A percentile compares a stretch with the other conserved stretches of the same genome.
These are phyloP conservation scores for Ophonus ardosiacus DNA, from an alignment of 2,888 invertebrate genomes.

Conservation along the genomic window DNA sequence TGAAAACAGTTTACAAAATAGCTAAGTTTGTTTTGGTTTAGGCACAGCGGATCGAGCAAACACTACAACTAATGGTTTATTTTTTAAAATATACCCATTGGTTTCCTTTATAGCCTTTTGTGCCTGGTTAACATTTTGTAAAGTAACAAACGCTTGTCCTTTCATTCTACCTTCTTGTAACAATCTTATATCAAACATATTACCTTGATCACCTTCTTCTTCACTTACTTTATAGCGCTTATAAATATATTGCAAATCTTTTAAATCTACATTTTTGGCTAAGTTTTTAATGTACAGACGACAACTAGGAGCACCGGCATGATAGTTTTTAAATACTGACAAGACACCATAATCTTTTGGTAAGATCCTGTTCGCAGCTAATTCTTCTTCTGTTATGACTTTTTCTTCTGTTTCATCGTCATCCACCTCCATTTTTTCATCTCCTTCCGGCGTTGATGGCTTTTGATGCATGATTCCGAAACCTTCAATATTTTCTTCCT, in stretches of 20 bases:
- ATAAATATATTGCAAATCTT: slow-evolving; percentile 87
- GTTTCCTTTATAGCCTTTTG: slow-evolving; percentile 88
- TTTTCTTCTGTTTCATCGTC: slow-evolving; percentile 69
- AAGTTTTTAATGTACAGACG: slow-evolving; percentile 96
- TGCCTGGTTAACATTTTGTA: slow-evolving; percentile 84
- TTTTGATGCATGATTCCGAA: slow-evolving; percentile 71
- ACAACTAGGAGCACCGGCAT: slow-evolving; percentile 87
- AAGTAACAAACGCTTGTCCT: slow-evolving; percentile 95
- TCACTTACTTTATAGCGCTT: slow-evolving; percentile 78
- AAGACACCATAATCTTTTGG: slow-evolving; percentile 84
- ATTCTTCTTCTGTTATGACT: slow-evolving; percentile 81
- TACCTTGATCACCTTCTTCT: slow-evolving; percentile 73
- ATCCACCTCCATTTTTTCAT: slow-evolving; percentile 69
- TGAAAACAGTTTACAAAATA: slow-evolving; percentile 19
- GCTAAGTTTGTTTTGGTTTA: slow-evolving; percentile 49
- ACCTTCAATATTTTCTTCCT: slow-evolving; percentile 68
- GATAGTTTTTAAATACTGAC: slow-evolving; percentile 92
- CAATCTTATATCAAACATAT: slow-evolving; percentile 83
- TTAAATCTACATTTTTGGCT: slow-evolving; percentile 86
- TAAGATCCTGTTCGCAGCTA: slow-evolving; percentile 84
- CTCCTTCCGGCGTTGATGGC: slow-evolving; percentile 64
- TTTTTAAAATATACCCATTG: slow-evolving; percentile 91
- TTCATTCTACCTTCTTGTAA: slow-evolving; percentile 98
- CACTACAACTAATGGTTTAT: slow-evolving; percentile 94
- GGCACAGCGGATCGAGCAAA: slow-evolving; percentile 81